Evolutionary conservation across 2,113 vertebrate species (phyloP), one percentile per base, ranked within the genome.

Genomic region (Nesogale talazaci): DNA sequence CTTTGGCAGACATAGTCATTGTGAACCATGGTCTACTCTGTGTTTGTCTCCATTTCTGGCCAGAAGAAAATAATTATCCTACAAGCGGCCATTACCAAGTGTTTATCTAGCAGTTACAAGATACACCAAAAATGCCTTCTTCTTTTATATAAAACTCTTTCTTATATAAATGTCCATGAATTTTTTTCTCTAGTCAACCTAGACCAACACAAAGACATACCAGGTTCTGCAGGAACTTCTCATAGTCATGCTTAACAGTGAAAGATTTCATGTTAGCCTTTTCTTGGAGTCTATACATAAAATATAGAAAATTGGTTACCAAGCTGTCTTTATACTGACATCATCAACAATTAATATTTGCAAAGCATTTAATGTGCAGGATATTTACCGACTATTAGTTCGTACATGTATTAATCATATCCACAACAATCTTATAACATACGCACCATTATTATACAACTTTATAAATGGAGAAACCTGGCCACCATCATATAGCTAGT

Each of bases 201-300:
- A 12, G 46, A 11, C 46, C 46, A 52, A 52, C 46, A 5, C 46
- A 52, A 12, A 88, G 46, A 90, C 79, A 15, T 92, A 96, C 95
- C 95, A 94, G 19, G 38, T 69, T 59, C 42, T 93, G 74, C 23
- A 94, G 46, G 72, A 97, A 93, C 5, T 42, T 78, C 38, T 96
- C 79, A 90, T 85, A 95, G 40, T 65, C 93, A 38, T 46, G 34
- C 75, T 80, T 76, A 1, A 75, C 72, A 94, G 97, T 93, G 7
- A 52, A 36, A 65, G 94, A 94, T 86, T 95, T 96, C 42, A 46
- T 94, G 31, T 72, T 88, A 89, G 95, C 79, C 75, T 85, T 96
- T 61, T 27, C 23, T 78, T 97, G 85, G 46, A 93, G 82, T 65
- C 85, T 94, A 88, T 42, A 46, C 31, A 19, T 52, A 83, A 83